phyloP scores from a whole-genome alignment of 2,888 invertebrate genomes.

The Cylloceria caligata region DNA sequence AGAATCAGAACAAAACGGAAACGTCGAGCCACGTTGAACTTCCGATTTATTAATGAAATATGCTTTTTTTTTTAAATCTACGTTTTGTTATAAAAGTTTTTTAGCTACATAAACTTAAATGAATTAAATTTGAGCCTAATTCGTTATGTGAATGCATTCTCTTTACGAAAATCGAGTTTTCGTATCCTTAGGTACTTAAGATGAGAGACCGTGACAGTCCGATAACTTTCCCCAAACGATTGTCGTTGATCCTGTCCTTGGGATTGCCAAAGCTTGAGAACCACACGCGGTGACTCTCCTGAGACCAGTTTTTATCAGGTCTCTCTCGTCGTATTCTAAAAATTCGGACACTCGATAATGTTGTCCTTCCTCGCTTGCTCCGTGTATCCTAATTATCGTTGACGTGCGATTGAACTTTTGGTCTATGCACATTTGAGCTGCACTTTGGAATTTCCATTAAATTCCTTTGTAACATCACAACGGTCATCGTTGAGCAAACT shows the following conservation, averaged over 20 bases:
- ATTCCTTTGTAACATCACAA: not conserved
- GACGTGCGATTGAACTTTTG: not conserved
- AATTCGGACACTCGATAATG: slow-evolving; percentile 30
- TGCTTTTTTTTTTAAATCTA: not conserved
- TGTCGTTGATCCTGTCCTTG: slow-evolving; percentile 36
- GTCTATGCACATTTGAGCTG: not conserved
- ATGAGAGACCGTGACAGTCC: slow-evolving; percentile 21
- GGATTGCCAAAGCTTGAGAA: slow-evolving; percentile 29
- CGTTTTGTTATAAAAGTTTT: not conserved
- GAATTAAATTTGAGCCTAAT: not conserved
- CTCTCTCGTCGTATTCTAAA: slow-evolving; percentile 38
- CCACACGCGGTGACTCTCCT: slow-evolving; percentile 15
- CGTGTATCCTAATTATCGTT: not conserved
- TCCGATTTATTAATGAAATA: slow-evolving; percentile 16
- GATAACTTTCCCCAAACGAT: slow-evolving; percentile 60
- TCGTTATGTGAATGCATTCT: not conserved
- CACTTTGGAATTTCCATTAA: slow-evolving; percentile 24
- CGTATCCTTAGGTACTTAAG: slow-evolving; percentile 45
- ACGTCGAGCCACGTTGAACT: slow-evolving; percentile 8
- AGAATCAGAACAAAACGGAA: slow-evolving; percentile 10
- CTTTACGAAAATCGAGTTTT: slow-evolving; percentile 6
- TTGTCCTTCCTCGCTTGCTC: slow-evolving; percentile 24
- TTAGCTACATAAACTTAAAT: not conserved
- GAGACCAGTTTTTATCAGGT: slow-evolving; percentile 41
- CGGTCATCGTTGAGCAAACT: slow-evolving; percentile 1